Conservation (phyloP, 2,113 vertebrate species). For the Sander vitreus region DNA sequence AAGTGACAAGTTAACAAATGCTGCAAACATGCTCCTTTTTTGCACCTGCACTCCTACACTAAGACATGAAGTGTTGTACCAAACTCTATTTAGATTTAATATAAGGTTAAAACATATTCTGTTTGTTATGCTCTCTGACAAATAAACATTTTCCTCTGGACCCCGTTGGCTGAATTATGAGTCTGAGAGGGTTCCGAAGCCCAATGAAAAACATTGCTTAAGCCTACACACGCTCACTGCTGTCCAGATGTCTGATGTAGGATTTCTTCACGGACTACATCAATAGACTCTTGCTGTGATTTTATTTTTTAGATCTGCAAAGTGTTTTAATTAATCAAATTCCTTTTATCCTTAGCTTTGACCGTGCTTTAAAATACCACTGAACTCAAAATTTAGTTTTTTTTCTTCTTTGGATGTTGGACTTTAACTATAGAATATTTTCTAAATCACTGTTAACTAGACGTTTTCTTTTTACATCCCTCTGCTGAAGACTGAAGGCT, state of each 20-base stretch:
- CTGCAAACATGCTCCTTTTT: not conserved
- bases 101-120: conserved; percentile 20
- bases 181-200: conserved; percentile 3
- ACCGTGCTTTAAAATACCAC: conserved; percentile 7
- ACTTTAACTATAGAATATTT: not conserved
- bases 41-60: conserved; percentile 3
- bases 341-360: not conserved
- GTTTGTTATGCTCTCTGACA: conserved; percentile 30
- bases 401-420: not conserved
- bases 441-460: not conserved
- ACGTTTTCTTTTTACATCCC: not conserved
- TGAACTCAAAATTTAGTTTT: not conserved
- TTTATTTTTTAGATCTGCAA: conserved; percentile 7
- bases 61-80: conserved; percentile 19
- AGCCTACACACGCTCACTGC: not conserved
- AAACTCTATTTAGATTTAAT: conserved; percentile 17
- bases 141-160: conserved; percentile 29
- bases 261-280: not conserved
- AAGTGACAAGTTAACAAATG: conserved; percentile 21
- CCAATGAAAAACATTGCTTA: conserved; percentile 6
- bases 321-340: conserved; percentile 9
- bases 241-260: not conserved
- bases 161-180: conserved; percentile 16
- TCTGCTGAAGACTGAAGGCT: not conserved
- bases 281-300: not conserved